Conservation (phyloP, 2,888 invertebrate genomes). For the Melangyna quadrimaculata region DNA sequence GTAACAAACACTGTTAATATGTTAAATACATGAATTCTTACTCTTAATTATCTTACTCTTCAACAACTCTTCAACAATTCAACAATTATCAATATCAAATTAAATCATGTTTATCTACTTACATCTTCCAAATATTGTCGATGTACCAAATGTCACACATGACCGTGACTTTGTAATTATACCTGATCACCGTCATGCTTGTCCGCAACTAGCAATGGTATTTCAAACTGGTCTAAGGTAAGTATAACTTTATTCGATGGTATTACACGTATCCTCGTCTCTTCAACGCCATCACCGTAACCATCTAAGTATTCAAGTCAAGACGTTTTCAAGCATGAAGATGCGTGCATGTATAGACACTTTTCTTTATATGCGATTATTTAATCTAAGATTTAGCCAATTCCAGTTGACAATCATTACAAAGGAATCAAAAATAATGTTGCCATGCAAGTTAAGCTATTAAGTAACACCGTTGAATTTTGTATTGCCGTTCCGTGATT, state of each 20-base stretch:
- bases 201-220: neutral
- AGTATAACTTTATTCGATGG: neutral
- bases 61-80: no score
- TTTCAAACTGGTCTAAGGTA: neutral
- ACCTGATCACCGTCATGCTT: neutral
- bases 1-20: no score
- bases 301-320: neutral
- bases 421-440: conserved; percentile 28
- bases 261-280: neutral
- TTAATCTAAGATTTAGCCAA: neutral
- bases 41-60: no score
- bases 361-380: neutral
- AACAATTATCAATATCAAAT: neutral
- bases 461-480: conserved; percentile 12
- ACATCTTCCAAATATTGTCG: neutral
- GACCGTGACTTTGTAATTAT: neutral
- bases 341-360: conserved; percentile 22
- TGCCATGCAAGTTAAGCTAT: conserved; percentile 13
- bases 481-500: conserved; percentile 20
- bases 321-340: conserved; percentile 44
- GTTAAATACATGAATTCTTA: no score
- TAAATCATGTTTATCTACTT: neutral
- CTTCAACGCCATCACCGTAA: neutral
- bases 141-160: neutral
- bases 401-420: conserved; percentile 4